Evolutionary conservation across 1,140 invertebrate species (phyloP), one percentile per base, ranked within the genome.

Genomic region (Drosophila murphyi): DNA sequence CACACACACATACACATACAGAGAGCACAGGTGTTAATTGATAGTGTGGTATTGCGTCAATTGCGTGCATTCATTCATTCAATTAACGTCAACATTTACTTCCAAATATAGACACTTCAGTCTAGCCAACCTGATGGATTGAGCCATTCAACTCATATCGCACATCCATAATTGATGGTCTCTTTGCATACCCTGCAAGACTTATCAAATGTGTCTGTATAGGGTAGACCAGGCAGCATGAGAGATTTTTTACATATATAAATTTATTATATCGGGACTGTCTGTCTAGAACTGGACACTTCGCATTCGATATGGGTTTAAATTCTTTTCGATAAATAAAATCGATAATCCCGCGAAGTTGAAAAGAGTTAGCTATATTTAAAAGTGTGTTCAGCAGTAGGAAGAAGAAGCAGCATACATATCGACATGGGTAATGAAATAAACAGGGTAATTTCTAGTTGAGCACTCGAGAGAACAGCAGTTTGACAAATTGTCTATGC

Each of bases 81-180:
- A 83, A 74, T 80, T 80, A 86, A 74, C 52, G 72, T 76, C 76
- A 69, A 64, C 59, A 43, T 41, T 43, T 47, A 32, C 41, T 55
- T 34, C 45, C 78, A 86, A 76, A 79, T 74, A 80, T 86, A 82
- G 62, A 80, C 10, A n/a, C 35, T 48, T 37, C 12, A 31, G 20
- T 39, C 20, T 39, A 48, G 31, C 20, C 35, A 7, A 37, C 7
- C 59, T 87, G 68, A 82, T 83, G 64, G 79, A 83, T 83, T 79
- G 68, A 47, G 47, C 61, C 48, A 59, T 29, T 37, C 48, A 61
- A 62, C 35, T 51, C 57, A 62, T 78, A 39, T 60, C 31, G 57
- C 43, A 45, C 34, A 77, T 73, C 61, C 82, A 72, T 54, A 76
- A 76, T 76, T 55, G n/a, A 65, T 57, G 43, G 39, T 31, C 6